Percentiles rank a stretch among this genome's conserved stretches.
Evolutionary conservation across 37 sponge, comb jelly and placozoan species (phyloP).

Genomic region (Ephydatia muelleri): DNA sequence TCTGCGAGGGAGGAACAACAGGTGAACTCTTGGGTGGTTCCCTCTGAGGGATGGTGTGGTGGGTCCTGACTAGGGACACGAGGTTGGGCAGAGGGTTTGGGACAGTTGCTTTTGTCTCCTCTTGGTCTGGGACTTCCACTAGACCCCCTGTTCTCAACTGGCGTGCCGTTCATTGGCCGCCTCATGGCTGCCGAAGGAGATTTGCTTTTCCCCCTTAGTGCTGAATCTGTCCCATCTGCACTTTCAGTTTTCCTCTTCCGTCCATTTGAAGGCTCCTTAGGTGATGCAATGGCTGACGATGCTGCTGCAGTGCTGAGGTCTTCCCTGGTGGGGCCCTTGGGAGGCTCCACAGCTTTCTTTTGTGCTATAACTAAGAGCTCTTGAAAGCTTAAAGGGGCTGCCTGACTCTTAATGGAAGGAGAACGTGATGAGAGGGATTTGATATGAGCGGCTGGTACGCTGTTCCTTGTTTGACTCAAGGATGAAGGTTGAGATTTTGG

Average conservation of each 20-base stretch:
- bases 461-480: neutral
- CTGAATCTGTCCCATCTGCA: neutral
- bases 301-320: neutral
- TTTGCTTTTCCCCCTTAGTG: neutral
- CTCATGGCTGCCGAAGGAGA: neutral
- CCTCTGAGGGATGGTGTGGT: too few relatives aligned
- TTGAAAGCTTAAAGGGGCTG: slow-evolving; percentile 34
- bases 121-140: neutral
- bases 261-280: neutral
- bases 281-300: neutral
- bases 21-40: too few relatives aligned
- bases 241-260: neutral
- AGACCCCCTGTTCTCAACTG: neutral
- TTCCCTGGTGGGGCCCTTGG: too few relatives aligned
- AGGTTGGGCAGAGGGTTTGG: too few relatives aligned
- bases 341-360: slow-evolving; percentile 3
- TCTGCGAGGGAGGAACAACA: too few relatives aligned
- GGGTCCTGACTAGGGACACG: too few relatives aligned
- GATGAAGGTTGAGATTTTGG: neutral
- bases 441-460: too few relatives aligned
- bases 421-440: too few relatives aligned
- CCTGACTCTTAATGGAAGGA: neutral
- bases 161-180: neutral
- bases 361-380: slow-evolving; percentile 50
- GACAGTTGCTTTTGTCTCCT: too few relatives aligned